phyloP scores from a whole-genome alignment of 2,888 invertebrate genomes.

The Protophormia terraenovae region DNA sequence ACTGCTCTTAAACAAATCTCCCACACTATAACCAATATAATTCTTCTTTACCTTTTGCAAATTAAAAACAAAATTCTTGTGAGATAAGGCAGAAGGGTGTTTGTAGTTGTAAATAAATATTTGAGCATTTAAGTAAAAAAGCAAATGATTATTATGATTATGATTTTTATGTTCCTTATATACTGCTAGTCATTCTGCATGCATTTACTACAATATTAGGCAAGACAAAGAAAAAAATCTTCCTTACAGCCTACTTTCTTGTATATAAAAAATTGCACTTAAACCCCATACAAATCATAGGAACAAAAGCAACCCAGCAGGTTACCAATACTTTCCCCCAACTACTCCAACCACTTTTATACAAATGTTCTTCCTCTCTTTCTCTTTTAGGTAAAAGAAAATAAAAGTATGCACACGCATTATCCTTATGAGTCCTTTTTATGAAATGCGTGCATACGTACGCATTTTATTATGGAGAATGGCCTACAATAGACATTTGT shows the following conservation, averaged over 20 bases:
- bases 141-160: conserved; percentile 51
- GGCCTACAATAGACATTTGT: conserved; percentile 30
- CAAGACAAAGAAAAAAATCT: not conserved
- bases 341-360: not conserved
- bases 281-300: not conserved
- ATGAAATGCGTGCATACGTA: conserved; percentile 56
- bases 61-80: conserved; percentile 16
- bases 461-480: conserved; percentile 35
- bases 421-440: conserved; percentile 33
- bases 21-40: not conserved
- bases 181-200: not conserved
- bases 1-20: not conserved
- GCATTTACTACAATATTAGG: not conserved
- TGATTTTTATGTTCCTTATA: conserved; percentile 12
- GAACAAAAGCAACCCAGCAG: conserved; percentile 51
- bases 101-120: conserved; percentile 50
- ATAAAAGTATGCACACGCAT: conserved; percentile 8
- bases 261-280: conserved; percentile 30
- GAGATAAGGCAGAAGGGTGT: conserved; percentile 16
- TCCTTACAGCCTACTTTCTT: conserved; percentile 1
- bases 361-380: not conserved
- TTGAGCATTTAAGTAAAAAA: conserved; percentile 46
- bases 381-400: not conserved
- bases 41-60: not conserved
- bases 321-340: not conserved